Evolutionary conservation across 1,140 invertebrate genomes (phyloP), one percentile per base, ranked within the genome.

Genomic region (Bicyclus anynana): DNA sequence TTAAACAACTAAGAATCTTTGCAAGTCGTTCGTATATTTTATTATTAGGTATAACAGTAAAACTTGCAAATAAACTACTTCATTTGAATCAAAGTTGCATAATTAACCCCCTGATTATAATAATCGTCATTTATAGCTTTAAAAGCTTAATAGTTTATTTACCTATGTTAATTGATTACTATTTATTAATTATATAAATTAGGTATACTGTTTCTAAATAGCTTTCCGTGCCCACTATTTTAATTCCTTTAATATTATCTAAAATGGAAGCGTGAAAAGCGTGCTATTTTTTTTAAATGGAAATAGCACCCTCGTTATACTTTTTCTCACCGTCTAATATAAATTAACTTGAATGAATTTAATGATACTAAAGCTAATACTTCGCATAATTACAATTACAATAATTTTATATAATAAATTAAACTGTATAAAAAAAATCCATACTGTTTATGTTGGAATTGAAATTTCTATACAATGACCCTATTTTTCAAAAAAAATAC

Each of bases 181-280:
- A 20, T 40, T 12, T 33, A 33, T 33, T 33, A 2, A 1, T 1
- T 12, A 33, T 21, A 37, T 21, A 13, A 33, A 12, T 5, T 51
- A 38, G 23, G 27, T 42, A 23, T 51, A 50, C 21, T 17, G 37
- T 20, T 27, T 33, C 48, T 57, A 51, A 49, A 16, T 23, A 51
- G 27, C 37, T 26, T 49, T 57, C 37, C 20, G 55, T 57, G 55
- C 55, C 14, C n/a, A 51, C 35, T 56, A 57, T 42, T 44, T 44
- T 21, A 49, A n/a, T 53, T 44, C 18, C 14, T 47, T 47, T 46
- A 7, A 17, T 53, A 13, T 10, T 47, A 59, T 59, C 27, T 52
- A 52, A n/a, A 54, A 60, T 53, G 51, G 46, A 50, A 57, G 37
- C 33, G 47, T 57, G 58, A 60, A 29, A 50, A 48, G 58, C 44